phyloP scores from a whole-genome alignment of 2,113 vertebrate species.

The Grammomys dolichurus region DNA sequence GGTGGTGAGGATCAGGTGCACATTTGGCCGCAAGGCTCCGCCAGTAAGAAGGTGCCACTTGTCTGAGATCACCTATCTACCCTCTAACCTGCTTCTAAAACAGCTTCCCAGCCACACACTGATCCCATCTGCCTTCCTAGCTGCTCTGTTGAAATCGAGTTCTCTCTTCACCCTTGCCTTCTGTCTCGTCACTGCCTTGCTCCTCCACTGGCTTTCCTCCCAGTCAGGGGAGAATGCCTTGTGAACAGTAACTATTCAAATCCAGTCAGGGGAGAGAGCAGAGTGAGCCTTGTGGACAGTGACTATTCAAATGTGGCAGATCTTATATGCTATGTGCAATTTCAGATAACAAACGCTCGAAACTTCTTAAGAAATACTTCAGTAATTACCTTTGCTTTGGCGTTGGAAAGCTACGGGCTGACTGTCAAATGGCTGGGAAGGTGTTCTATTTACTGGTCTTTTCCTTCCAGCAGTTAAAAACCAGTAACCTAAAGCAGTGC shows the following conservation, averaged over 20 bases:
- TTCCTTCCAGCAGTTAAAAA: slow-evolving; percentile 78
- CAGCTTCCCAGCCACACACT: not conserved
- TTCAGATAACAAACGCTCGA: slow-evolving; percentile 41
- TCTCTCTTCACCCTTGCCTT: not conserved
- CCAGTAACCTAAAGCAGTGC: slow-evolving; percentile 70
- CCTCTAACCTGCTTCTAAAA: not conserved
- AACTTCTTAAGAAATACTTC: slow-evolving; percentile 64
- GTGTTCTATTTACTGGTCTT: slow-evolving; percentile 76
- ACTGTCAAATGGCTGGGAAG: slow-evolving; percentile 65
- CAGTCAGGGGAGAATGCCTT: not conserved
- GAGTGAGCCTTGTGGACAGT: not conserved
- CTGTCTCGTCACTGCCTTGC: not conserved
- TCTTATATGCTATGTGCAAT: slow-evolving; percentile 35
- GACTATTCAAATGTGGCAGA: not conserved
- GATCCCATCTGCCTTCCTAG: not conserved
- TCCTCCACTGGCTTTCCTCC: not conserved
- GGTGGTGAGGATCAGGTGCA: not conserved
- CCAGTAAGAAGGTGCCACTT: not conserved
- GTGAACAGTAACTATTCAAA: not conserved
- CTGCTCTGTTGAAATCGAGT: not conserved
- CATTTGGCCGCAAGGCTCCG: not conserved
- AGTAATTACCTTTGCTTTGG: slow-evolving; percentile 67
- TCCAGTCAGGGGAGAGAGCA: not conserved
- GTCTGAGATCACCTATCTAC: not conserved
- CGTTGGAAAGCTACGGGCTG: slow-evolving; percentile 64